These are phyloP conservation scores for Scaptomyza parva DNA, from an alignment of 2,888 invertebrate species.

Conservation along the genomic window DNA sequence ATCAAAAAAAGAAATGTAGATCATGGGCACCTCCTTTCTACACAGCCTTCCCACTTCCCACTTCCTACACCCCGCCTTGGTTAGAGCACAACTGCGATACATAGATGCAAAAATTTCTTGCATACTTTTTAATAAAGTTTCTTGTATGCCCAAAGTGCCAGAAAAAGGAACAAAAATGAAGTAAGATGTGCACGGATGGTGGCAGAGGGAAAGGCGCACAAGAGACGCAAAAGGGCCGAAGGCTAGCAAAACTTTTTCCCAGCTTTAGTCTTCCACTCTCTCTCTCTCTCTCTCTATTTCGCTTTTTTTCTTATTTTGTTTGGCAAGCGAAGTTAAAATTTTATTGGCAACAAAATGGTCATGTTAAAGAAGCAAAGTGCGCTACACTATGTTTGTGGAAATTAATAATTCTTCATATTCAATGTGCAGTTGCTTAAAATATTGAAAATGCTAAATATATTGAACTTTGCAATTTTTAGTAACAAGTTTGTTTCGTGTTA, in stretches of 20 bases:
- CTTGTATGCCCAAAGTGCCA: constrained; percentile 71
- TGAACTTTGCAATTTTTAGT: not conserved
- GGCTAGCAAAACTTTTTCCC: constrained; percentile 54
- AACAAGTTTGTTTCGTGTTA: too few relatives aligned
- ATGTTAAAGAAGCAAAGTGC: constrained; percentile 36
- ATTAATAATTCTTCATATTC: constrained; percentile 38
- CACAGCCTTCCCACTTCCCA: too few relatives aligned
- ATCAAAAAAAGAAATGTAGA: constrained; percentile 14
- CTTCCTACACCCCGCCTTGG: not conserved
- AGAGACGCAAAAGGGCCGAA: not conserved
- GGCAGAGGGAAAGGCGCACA: constrained; percentile 2
- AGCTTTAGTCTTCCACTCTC: constrained; percentile 13
- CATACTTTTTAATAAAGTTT: constrained; percentile 78
- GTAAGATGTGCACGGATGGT: constrained; percentile 7
- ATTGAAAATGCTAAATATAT: not conserved
- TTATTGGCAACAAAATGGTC: constrained; percentile 70
- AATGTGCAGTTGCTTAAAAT: constrained; percentile 6
- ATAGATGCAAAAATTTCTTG: constrained; percentile 64
- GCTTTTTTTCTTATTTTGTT: constrained; percentile 1
- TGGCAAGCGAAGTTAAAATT: constrained; percentile 41
- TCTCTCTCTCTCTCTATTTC: not conserved
- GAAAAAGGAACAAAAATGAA: constrained; percentile 40
- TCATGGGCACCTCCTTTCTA: constrained; percentile 6
- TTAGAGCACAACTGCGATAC: constrained; percentile 26
- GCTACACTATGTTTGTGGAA: constrained; percentile 44